These are phyloP conservation scores for Alaudala cheleensis DNA, from an alignment of 2,113 vertebrate genomes.

Conservation along the genomic window DNA sequence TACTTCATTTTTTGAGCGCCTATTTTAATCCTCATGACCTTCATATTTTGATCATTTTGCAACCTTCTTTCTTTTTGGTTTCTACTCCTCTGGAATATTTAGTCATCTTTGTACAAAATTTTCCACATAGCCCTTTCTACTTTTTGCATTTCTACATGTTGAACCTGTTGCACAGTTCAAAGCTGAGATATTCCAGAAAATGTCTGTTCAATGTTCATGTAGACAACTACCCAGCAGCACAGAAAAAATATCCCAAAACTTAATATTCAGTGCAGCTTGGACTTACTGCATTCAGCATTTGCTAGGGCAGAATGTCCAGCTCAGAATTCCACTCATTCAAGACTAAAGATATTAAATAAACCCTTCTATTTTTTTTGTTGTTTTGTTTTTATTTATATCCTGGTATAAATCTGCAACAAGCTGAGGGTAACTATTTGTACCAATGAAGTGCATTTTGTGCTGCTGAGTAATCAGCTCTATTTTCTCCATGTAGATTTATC, in stretches of 20 bases:
- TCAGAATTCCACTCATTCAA: background rate
- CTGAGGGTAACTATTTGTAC: background rate
- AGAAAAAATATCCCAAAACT: background rate
- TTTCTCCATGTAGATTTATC: background rate
- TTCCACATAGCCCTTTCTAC: background rate
- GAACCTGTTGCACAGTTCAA: background rate
- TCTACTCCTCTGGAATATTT: background rate
- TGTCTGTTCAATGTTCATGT: background rate
- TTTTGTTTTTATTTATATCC: background rate
- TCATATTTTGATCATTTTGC: background rate
- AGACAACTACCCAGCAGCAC: background rate
- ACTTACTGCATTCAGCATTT: background rate
- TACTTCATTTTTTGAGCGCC: background rate
- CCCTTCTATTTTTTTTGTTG: fast-evolving
- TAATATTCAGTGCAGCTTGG: background rate
- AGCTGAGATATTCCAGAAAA: background rate
- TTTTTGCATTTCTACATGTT: background rate
- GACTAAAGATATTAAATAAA: background rate
- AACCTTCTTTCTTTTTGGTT: background rate
- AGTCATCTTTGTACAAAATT: background rate
- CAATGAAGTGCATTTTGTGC: background rate
- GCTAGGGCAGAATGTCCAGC: background rate
- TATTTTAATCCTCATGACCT: background rate
- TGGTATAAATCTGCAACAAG: background rate
- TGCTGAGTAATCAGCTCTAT: background rate